Base-by-base conservation (phyloP, 2,113 vertebrate species). In the Atrichornis clamosus region DNA sequence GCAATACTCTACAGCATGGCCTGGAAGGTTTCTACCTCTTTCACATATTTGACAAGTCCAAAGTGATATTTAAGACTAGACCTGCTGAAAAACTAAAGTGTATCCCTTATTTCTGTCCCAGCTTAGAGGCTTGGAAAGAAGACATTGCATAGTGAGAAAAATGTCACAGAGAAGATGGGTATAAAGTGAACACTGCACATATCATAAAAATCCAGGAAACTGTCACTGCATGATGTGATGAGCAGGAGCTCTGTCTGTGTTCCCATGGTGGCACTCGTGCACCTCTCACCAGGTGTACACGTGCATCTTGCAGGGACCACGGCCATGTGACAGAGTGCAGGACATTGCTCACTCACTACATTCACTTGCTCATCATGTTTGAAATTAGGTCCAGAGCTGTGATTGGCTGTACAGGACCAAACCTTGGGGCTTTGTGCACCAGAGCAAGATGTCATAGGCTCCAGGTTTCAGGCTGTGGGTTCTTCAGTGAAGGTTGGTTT, bases 291-390 rank as follows among this genome's bases (percentile, higher is more conserved):
- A 63, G 56, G 13, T 14, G 23, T 3, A 2, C 1, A 16, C 0
- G 6, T 47, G 33, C 15, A 12, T 11, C 68, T 41, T 47, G 64
- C 46, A 35, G 78, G 35, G n/a, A 28, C 41, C 56, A 63, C 0
- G 1, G 42, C 44, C 35, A 0, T 6, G 13, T 0, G 2, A 4
- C 24, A 53, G 30, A 11, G 32, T 2, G 8, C 56, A 44, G 47
- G 32, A 63, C 37, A n/a, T 1, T 44, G 75, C 42, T 70, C 27
- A 3, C 53, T 55, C 2, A 1, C 7, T 19, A 39, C 18, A 16
- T 46, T 83, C 37, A 26, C 47, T 9, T 21, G 5, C 42, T 67
- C n/a, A 11, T 23, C 18, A 16, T 0, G 0, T 10, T 39, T 32
- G 19, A 65, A 56, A 26, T 39, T 5, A 14, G 16, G 13, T 15